These are phyloP conservation scores for Heteropelma amictum DNA, from an alignment of 2,888 invertebrate genomes.

Conservation along the genomic window DNA sequence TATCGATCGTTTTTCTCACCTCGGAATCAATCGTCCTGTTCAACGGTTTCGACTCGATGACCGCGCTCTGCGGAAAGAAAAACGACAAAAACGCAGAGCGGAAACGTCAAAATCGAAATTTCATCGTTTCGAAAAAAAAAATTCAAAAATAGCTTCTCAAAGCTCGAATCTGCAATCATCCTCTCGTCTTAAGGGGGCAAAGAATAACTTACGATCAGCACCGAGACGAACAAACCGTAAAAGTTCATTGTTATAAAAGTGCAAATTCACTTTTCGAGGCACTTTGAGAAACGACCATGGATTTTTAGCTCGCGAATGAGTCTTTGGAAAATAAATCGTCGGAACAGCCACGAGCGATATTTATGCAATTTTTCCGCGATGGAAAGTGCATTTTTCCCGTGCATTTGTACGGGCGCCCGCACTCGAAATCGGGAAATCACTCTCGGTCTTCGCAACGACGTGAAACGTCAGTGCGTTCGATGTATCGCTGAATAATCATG, in stretches of 20 bases:
- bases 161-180: neutral
- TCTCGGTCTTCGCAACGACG: conserved; percentile 9
- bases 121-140: neutral
- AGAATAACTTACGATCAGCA: conserved; percentile 31
- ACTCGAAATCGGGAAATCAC: neutral
- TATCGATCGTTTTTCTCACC: conserved; percentile 59
- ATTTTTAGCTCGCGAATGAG: no score
- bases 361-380: conserved; percentile 21
- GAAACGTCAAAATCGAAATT: neutral
- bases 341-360: neutral
- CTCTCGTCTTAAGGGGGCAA: neutral
- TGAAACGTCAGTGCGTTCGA: no score
- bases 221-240: neutral
- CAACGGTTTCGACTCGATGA: conserved; percentile 59
- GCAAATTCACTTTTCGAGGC: neutral
- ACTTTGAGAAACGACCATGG: no score
- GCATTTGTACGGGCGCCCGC: conserved; percentile 41
- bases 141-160: neutral
- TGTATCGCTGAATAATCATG: no score
- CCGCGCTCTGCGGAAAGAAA: conserved; percentile 3
- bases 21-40: conserved; percentile 40
- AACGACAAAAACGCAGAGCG: neutral
- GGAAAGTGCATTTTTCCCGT: conserved; percentile 32
- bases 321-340: conserved; percentile 9
- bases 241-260: conserved; percentile 21